Evolutionary conservation across 2,113 vertebrate species (phyloP).

Genomic region (Calidris pygmaea): DNA sequence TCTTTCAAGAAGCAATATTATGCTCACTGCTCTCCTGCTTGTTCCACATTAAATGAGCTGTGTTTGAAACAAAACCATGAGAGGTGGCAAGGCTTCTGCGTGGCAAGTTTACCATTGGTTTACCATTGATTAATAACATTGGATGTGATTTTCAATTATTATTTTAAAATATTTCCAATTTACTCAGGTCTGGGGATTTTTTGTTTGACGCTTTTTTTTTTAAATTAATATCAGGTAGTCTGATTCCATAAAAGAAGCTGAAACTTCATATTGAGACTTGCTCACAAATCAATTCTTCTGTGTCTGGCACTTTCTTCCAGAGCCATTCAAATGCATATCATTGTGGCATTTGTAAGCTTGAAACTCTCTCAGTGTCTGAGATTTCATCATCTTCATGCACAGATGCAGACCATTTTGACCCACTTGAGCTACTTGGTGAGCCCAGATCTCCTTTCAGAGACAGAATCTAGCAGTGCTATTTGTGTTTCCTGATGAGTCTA

Average conservation of each 20-base stretch:
- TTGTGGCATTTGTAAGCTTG: neutral
- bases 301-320: neutral
- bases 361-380: neutral
- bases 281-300: neutral
- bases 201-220: neutral
- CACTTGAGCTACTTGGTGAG: neutral
- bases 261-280: neutral
- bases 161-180: neutral
- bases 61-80: neutral
- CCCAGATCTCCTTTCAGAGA: neutral
- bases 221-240: neutral
- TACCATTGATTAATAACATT: neutral
- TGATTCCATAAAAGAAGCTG: neutral
- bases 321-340: neutral
- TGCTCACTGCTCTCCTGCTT: neutral
- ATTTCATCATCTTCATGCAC: neutral
- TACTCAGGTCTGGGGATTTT: neutral
- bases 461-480: neutral
- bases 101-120: neutral
- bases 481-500: neutral
- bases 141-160: neutral
- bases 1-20: neutral
- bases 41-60: neutral
- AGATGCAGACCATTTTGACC: neutral
- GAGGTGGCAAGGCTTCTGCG: neutral